Conservation (phyloP, 1,140 invertebrate genomes). For the Triops longicaudatus region DNA sequence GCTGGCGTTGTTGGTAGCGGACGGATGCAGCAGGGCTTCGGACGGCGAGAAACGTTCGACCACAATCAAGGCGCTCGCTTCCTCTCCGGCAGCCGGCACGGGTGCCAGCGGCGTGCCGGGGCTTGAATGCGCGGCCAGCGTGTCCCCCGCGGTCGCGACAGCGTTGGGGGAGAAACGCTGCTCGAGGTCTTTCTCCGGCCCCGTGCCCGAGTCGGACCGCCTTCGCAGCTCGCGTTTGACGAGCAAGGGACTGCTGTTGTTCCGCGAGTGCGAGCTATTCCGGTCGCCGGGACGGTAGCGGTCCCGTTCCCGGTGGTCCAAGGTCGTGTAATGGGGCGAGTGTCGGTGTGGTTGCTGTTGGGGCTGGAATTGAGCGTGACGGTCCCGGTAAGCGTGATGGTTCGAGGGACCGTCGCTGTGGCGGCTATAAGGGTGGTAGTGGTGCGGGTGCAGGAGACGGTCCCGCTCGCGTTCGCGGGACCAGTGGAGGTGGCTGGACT, state of each 20-base stretch:
- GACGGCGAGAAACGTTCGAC: not conserved
- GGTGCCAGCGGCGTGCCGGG: not conserved
- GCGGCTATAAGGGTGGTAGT: not conserved
- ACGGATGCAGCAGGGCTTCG: not conserved
- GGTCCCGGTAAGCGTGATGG: not conserved
- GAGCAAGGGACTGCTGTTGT: not conserved
- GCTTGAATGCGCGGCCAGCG: not conserved
- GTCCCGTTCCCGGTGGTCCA: not conserved
- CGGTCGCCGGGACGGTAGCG: not conserved
- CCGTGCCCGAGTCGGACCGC: not conserved
- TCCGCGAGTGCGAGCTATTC: not conserved
- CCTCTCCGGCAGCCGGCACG: not conserved
- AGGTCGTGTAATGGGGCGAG: not conserved
- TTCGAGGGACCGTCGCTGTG: not conserved
- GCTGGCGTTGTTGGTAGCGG: constrained; percentile 9
- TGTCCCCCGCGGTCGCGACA: not conserved
- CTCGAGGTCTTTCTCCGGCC: not conserved
- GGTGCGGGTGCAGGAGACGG: constrained; percentile 1
- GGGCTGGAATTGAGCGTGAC: not conserved
- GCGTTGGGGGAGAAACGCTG: not conserved
- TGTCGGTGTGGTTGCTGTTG: not conserved
- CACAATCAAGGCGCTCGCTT: not conserved
- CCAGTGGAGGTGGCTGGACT: not conserved
- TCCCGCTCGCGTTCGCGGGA: not conserved
- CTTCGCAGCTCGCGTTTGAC: not conserved